Percentiles rank a stretch among this genome's conserved stretches.
Evolutionary conservation across 2,797 vertebrate species (phyloP).

Genomic region (Acrossocheilus fasciatus): DNA sequence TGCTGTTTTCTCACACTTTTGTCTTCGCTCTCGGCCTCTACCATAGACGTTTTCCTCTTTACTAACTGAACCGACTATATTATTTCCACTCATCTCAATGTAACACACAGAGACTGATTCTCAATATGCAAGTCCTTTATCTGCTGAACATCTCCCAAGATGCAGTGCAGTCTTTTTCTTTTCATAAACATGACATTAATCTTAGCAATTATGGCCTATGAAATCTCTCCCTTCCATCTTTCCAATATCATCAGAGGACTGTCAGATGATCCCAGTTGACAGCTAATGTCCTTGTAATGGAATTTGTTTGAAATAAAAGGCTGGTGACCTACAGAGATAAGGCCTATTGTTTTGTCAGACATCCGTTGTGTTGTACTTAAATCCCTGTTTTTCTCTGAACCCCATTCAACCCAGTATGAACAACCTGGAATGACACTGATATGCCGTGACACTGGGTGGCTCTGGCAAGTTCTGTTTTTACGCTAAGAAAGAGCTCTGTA

Average conservation of each 20-base stretch:
- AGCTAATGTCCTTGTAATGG: conserved; percentile 63
- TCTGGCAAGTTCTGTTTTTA: conserved; percentile 31
- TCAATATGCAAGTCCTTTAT: conserved; percentile 29
- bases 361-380: conserved; percentile 51
- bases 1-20: neutral
- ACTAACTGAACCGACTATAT: neutral
- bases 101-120: conserved; percentile 2
- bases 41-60: neutral
- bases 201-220: conserved; percentile 48
- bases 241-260: conserved; percentile 51
- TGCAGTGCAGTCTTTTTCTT: conserved; percentile 19
- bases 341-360: conserved; percentile 46
- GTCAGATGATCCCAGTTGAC: conserved; percentile 42
- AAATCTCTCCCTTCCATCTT: conserved; percentile 37
- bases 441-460: neutral
- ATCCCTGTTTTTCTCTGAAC: conserved; percentile 47
- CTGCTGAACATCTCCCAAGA: conserved; percentile 12
- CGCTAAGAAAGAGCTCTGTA: neutral
- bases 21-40: neutral
- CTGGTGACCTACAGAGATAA: conserved; percentile 53
- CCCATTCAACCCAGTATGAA: conserved; percentile 3
- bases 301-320: conserved; percentile 56
- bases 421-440: conserved; percentile 16
- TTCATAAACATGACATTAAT: conserved; percentile 50
- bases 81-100: neutral